These are phyloP conservation scores for Muscicapa striata DNA, from an alignment of 2,797 vertebrate genomes.

Conservation along the genomic window DNA sequence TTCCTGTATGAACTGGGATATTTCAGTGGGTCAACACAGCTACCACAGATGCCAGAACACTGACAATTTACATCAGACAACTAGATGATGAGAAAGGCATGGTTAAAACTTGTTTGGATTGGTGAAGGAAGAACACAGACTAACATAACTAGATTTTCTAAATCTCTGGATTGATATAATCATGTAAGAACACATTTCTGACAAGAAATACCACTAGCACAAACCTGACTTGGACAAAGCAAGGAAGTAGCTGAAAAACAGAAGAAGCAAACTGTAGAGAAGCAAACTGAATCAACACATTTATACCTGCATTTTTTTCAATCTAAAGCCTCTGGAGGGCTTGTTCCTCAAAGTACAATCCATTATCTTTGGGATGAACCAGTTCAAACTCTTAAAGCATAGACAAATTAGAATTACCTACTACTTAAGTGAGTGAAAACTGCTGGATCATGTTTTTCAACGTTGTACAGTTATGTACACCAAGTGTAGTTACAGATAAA, in stretches of 20 bases:
- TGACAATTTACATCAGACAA: not conserved
- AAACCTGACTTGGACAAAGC: not conserved
- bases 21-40: not conserved
- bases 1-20: not conserved
- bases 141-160: not conserved
- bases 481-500: not conserved
- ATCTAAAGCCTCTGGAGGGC: not conserved
- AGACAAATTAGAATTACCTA: not conserved
- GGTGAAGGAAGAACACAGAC: not conserved
- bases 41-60: not conserved
- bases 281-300: not conserved
- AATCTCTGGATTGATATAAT: not conserved
- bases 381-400: not conserved
- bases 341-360: not conserved
- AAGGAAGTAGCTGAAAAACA: not conserved
- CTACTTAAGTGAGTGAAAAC: not conserved
- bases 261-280: not conserved
- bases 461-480: accelerated
- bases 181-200: not conserved
- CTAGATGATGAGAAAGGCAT: not conserved
- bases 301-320: not conserved
- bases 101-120: not conserved
- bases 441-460: not conserved
- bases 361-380: not conserved
- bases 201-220: not conserved